These are phyloP conservation scores for Aricia artaxerxes DNA, from an alignment of 2,888 invertebrate species.

Conservation along the genomic window DNA sequence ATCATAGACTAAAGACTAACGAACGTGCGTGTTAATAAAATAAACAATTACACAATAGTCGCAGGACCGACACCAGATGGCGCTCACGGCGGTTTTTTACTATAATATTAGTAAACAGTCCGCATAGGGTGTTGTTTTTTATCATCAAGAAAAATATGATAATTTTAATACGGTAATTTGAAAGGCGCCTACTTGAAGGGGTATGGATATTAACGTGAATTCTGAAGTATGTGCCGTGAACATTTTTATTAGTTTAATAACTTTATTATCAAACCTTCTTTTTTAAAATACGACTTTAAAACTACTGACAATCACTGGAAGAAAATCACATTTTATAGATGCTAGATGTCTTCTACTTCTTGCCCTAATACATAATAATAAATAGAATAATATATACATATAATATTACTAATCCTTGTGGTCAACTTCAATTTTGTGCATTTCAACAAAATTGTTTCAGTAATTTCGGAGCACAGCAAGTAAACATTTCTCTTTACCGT, in stretches of 20 bases:
- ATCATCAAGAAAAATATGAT: constrained; percentile 9
- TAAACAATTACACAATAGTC: constrained; percentile 70
- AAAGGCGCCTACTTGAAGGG: neutral
- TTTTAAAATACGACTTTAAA: neutral
- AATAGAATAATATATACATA: too few relatives aligned
- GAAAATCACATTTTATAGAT: neutral
- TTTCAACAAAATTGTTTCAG: neutral
- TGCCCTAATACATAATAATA: too few relatives aligned
- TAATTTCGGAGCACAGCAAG: neutral
- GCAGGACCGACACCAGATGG: constrained; percentile 64
- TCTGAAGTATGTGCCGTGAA: neutral
- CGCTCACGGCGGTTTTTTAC: constrained; percentile 64
- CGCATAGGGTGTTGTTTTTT: constrained; percentile 49
- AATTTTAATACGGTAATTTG: neutral
- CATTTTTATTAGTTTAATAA: neutral
- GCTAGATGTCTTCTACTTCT: neutral
- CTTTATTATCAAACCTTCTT: neutral
- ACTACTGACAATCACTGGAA: neutral
- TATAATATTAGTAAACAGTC: constrained; percentile 71
- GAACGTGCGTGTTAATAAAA: constrained; percentile 51
- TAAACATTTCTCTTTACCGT: neutral
- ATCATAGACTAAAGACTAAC: constrained; percentile 37
- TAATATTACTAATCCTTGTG: too few relatives aligned
- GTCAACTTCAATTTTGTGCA: too few relatives aligned
- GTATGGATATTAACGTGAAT: neutral